Evolutionary conservation across 1,140 invertebrate species (phyloP).

Genomic region (Gryllus bimaculatus): DNA sequence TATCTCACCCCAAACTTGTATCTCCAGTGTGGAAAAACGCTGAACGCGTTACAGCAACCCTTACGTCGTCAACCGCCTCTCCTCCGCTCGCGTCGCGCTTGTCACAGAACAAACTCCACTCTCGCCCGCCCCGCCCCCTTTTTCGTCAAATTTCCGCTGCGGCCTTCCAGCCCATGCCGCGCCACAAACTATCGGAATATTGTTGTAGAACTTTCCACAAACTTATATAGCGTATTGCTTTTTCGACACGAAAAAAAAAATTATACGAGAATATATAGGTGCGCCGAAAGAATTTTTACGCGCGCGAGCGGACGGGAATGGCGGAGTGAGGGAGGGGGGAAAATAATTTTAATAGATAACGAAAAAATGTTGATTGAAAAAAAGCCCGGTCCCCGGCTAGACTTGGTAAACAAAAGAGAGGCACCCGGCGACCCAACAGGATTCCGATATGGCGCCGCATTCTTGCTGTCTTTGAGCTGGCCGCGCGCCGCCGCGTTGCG

Average conservation of each 20-base stretch:
- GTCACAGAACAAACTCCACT: too few species aligned
- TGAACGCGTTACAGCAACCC: neutral
- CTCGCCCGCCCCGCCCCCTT: neutral
- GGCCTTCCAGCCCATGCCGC: neutral
- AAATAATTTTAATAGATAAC: constrained; percentile 6
- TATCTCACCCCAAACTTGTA: too few species aligned
- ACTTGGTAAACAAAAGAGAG: neutral
- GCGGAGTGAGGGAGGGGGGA: neutral
- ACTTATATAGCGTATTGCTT: constrained; percentile 1
- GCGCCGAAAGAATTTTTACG: neutral
- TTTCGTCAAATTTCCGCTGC: neutral
- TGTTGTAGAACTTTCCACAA: constrained; percentile 4
- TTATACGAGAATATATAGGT: neutral
- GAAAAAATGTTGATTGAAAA: constrained; percentile 3
- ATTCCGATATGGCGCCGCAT: neutral
- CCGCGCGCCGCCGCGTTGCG: neutral
- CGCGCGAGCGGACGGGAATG: too few species aligned
- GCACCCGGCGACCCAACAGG: neutral
- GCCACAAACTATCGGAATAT: neutral
- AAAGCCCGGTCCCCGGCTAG: neutral
- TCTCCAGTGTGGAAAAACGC: too few species aligned
- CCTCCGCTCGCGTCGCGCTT: neutral
- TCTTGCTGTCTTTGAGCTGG: neutral
- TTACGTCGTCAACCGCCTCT: neutral
- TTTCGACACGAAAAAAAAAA: neutral